Evolutionary conservation across 23 tunicate species (phyloP).

Genomic region (Halocynthia roretzi): DNA sequence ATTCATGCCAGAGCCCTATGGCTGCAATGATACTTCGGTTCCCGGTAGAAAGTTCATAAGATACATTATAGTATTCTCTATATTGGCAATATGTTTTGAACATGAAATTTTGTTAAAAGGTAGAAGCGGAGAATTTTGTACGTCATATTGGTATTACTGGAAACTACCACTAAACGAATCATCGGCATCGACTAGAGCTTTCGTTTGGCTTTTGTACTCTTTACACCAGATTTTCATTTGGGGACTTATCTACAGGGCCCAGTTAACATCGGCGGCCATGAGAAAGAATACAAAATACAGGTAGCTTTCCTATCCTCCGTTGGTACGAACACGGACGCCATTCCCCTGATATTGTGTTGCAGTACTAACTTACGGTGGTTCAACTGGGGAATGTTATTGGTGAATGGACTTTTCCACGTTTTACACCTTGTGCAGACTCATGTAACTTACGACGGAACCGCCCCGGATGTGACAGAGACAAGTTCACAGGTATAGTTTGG

Average conservation of each 20-base stretch:
- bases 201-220: constrained; percentile 88
- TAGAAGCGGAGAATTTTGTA: constrained; percentile 42
- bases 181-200: constrained; percentile 45
- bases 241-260: constrained; percentile 84
- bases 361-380: constrained; percentile 77
- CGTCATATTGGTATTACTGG: constrained; percentile 94
- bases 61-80: neutral
- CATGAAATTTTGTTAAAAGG: constrained; percentile 19
- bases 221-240: constrained; percentile 90
- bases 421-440: constrained; percentile 94
- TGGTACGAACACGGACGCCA: neutral
- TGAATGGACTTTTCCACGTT: constrained; percentile 80
- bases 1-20: constrained; percentile 66
- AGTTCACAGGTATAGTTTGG: constrained; percentile 58
- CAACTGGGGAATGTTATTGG: constrained; percentile 75
- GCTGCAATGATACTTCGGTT: constrained; percentile 58
- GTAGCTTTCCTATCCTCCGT: constrained; percentile 2
- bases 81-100: neutral
- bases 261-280: constrained; percentile 13
- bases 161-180: constrained; percentile 75
- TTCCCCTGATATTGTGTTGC: neutral
- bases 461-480: constrained; percentile 83
- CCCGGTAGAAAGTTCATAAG: constrained; percentile 37
- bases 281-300: constrained; percentile 4
- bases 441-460: constrained; percentile 93